phyloP scores from a whole-genome alignment of 1,140 invertebrate species.

The Neomicropteryx cornuta region DNA sequence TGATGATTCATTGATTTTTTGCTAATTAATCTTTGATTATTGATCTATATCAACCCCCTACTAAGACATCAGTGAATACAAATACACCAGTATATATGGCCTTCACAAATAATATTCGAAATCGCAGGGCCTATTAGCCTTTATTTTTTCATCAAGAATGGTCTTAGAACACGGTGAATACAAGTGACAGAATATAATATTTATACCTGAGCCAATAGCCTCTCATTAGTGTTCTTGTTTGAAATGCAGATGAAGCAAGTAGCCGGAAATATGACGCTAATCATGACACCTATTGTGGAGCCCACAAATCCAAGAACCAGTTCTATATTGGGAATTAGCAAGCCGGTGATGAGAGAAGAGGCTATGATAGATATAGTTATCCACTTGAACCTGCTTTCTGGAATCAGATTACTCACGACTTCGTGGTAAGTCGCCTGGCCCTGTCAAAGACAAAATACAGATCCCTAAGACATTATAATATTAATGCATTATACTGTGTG shows the following conservation, averaged over 20 bases:
- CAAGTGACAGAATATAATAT: not conserved
- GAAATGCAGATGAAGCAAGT: constrained; percentile 61
- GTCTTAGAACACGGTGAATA: not conserved
- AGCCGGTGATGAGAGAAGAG: constrained; percentile 62
- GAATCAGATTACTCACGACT: constrained; percentile 46
- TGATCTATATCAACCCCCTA: too few relatives aligned
- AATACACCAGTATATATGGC: constrained; percentile 6
- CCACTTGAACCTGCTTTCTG: constrained; percentile 65
- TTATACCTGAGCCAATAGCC: constrained; percentile 54
- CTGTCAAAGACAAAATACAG: too few relatives aligned
- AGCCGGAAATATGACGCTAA: constrained; percentile 87
- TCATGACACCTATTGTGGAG: constrained; percentile 89
- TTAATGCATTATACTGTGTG: too few relatives aligned
- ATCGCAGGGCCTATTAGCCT: constrained; percentile 1
- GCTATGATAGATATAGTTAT: constrained; percentile 68
- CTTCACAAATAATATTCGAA: too few relatives aligned
- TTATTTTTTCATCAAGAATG: too few relatives aligned
- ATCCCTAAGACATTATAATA: too few relatives aligned
- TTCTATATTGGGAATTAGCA: constrained; percentile 82
- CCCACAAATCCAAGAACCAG: constrained; percentile 85
- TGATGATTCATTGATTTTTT: too few relatives aligned
- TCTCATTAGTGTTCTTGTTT: constrained; percentile 62
- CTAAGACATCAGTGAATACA: too few relatives aligned
- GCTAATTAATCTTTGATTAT: too few relatives aligned
- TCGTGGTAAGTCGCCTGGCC: constrained; percentile 31